Percentiles rank a stretch among this genome's conserved stretches.
These are phyloP conservation scores for Coecobrya sp. DNA, from an alignment of 2,888 invertebrate species.

Conservation along the genomic window DNA sequence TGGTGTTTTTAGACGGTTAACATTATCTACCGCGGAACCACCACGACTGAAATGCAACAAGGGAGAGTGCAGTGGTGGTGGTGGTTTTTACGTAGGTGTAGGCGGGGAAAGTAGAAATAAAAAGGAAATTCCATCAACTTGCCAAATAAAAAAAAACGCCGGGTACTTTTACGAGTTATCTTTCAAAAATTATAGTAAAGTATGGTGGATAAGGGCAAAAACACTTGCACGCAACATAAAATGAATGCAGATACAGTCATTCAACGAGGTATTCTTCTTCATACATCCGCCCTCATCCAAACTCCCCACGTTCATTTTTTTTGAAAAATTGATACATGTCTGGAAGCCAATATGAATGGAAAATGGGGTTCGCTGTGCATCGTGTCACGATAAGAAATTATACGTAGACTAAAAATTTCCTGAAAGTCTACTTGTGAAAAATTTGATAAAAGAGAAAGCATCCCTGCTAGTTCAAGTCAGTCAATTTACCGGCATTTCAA, in stretches of 20 bases:
- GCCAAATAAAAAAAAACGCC: neutral
- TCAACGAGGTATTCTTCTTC: neutral
- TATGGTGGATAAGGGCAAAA: neutral
- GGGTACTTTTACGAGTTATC: constrained; percentile 12
- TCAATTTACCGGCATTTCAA: neutral
- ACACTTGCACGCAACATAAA: neutral
- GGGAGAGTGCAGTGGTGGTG: neutral
- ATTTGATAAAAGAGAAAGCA: constrained; percentile 9
- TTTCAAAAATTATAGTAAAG: neutral
- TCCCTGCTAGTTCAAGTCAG: constrained; percentile 25
- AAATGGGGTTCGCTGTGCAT: constrained; percentile 10
- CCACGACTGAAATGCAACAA: constrained; percentile 1
- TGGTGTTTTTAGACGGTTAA: neutral
- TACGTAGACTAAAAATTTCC: no score
- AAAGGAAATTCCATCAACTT: neutral
- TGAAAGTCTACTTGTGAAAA: neutral
- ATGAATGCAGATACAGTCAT: neutral
- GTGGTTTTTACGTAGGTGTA: neutral
- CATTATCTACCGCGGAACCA: neutral
- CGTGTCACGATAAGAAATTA: neutral
- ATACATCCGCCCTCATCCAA: neutral
- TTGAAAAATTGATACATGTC: constrained; percentile 77
- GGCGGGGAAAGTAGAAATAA: neutral
- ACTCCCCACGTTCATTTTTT: constrained; percentile 38
- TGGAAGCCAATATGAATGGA: constrained; percentile 31